A percentile compares a stretch with the other conserved stretches of the same genome.
phyloP scores from a whole-genome alignment of 1,140 invertebrate genomes.

The Colletes gigas region DNA sequence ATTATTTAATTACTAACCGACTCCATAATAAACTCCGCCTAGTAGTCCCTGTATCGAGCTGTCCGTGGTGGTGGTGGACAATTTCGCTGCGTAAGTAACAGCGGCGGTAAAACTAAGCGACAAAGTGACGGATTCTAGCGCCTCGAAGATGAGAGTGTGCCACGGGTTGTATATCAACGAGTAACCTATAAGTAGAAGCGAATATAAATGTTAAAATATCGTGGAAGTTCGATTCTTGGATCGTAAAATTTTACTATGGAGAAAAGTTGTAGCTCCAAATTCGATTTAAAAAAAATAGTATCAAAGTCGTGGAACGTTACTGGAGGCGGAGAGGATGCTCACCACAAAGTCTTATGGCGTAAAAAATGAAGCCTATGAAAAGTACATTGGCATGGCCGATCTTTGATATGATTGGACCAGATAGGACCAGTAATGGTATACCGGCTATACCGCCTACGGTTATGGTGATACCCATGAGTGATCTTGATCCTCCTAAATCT shows the following conservation, averaged over 20 bases:
- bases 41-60: constrained; percentile 91
- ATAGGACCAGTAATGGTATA: constrained; percentile 88
- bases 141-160: constrained; percentile 91
- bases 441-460: constrained; percentile 90
- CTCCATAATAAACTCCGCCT: constrained; percentile 90
- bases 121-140: constrained; percentile 91
- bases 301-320: constrained; percentile 1
- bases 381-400: constrained; percentile 92
- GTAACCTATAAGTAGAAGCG: constrained; percentile 83
- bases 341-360: constrained; percentile 88
- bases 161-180: constrained; percentile 91
- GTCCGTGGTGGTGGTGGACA: constrained; percentile 90
- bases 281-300: background rate
- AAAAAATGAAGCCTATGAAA: constrained; percentile 90
- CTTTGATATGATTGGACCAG: constrained; percentile 89
- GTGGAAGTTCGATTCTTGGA: no score
- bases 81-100: constrained; percentile 89
- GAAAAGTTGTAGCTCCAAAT: background rate
- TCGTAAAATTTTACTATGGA: no score
- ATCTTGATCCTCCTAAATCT: constrained; percentile 89
- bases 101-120: constrained; percentile 91
- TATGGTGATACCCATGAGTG: constrained; percentile 92
- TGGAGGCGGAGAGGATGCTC: constrained; percentile 53
- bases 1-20: constrained; percentile 82
- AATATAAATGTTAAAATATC: background rate